Evolutionary conservation across 1,140 invertebrate species (phyloP).

Genomic region (Amyelois transitella): DNA sequence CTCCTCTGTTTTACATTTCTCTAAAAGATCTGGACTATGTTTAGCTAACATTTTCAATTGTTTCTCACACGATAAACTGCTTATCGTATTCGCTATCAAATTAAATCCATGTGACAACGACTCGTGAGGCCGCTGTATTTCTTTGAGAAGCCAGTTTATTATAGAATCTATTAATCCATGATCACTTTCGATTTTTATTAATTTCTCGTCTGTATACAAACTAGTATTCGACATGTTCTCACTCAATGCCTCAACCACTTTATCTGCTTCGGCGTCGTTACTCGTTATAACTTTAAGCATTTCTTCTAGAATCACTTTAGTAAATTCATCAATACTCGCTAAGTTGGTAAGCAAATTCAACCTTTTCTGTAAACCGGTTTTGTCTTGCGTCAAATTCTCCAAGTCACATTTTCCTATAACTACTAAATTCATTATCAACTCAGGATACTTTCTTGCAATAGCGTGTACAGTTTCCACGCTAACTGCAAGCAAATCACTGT

Average conservation of each 20-base stretch:
- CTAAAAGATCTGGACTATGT: conserved; percentile 35
- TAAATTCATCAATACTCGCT: conserved; percentile 62
- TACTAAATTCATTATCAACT: conserved; percentile 52
- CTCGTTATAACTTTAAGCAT: conserved; percentile 49
- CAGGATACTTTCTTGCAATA: conserved; percentile 53
- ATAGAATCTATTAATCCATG: conserved; percentile 56
- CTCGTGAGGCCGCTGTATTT: conserved; percentile 31
- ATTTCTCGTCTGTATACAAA: conserved; percentile 48
- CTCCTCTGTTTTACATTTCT: conserved; percentile 37
- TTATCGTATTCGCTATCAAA: conserved; percentile 56
- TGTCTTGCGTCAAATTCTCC: conserved; percentile 43
- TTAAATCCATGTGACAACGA: conserved; percentile 38
- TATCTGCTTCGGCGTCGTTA: conserved; percentile 32
- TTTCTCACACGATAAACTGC: conserved; percentile 41
- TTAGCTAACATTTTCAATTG: conserved; percentile 40
- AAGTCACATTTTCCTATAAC: conserved; percentile 60
- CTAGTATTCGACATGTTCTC: conserved; percentile 43
- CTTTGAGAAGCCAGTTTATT: conserved; percentile 41
- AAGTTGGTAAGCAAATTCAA: conserved; percentile 50
- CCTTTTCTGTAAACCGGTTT: conserved; percentile 42
- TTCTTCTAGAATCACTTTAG: conserved; percentile 56
- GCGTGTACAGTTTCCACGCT: conserved; percentile 49
- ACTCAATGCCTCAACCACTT: conserved; percentile 48
- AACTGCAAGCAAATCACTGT: conserved; percentile 44
- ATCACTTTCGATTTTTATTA: conserved; percentile 59